Evolutionary conservation across 2,113 vertebrate species (phyloP).

Genomic region (Osmerus mordax): DNA sequence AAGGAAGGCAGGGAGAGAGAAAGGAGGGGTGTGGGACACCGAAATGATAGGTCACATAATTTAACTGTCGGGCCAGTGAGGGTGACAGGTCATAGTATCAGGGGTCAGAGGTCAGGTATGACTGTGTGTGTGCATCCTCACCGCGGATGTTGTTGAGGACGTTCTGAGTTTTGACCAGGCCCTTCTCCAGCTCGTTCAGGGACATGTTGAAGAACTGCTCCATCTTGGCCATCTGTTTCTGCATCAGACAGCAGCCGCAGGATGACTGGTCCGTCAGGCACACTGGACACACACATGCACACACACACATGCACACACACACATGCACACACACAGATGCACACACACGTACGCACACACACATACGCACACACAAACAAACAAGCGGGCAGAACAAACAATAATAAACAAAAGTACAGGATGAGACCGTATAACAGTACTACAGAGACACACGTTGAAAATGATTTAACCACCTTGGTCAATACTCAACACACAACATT

Average conservation of each 20-base stretch:
- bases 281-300: conserved; percentile 31
- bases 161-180: conserved; percentile 32
- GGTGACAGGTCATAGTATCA: not conserved
- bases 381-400: not conserved
- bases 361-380: too few species aligned
- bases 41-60: not conserved
- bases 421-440: too few species aligned
- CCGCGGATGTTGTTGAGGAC: conserved; percentile 57
- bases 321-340: not conserved
- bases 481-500: too few species aligned
- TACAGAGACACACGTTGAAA: too few species aligned
- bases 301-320: too few species aligned
- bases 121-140: conserved; percentile 30
- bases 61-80: not conserved
- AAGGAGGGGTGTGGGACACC: not conserved
- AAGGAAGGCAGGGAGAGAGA: not conserved
- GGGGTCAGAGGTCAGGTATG: not conserved
- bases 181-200: conserved; percentile 42
- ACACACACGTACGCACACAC: not conserved
- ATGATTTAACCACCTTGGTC: too few species aligned
- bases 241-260: conserved; percentile 71
- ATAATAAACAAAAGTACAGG: not conserved
- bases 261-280: conserved; percentile 55
- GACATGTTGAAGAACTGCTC: conserved; percentile 59
- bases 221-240: conserved; percentile 59